Percentiles rank a stretch among this genome's conserved stretches.
Conservation (phyloP, 2,888 invertebrate species). For the Crepidodera aurea region DNA sequence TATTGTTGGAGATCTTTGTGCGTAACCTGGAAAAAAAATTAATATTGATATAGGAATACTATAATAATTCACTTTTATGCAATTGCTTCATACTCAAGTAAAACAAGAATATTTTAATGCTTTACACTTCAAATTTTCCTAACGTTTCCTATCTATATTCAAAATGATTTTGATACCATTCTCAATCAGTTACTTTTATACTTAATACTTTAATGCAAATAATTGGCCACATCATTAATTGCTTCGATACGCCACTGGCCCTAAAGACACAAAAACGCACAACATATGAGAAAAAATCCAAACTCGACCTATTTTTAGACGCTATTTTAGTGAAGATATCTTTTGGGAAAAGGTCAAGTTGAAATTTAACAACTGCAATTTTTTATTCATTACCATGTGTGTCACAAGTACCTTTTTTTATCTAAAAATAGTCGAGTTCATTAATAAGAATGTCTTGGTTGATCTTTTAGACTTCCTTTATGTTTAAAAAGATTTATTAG, state of each 20-base stretch:
- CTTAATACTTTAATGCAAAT: too few species aligned
- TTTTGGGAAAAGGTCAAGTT: background rate
- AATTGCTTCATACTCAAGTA: too few species aligned
- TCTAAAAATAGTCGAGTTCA: background rate
- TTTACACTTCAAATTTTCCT: too few species aligned
- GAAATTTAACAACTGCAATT: background rate
- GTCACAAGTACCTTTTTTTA: background rate
- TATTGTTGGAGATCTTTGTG: slow-evolving; percentile 85
- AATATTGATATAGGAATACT: too few species aligned
- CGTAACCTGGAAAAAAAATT: slow-evolving; percentile 60
- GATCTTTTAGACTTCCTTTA: background rate
- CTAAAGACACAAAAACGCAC: too few species aligned
- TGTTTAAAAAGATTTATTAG: background rate
- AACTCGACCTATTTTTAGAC: background rate
- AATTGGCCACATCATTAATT: too few species aligned
- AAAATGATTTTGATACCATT: too few species aligned
- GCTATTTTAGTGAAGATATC: background rate
- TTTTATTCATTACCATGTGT: background rate
- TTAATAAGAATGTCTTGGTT: background rate
- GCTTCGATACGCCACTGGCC: too few species aligned
- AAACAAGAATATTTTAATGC: too few species aligned
- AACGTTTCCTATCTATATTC: too few species aligned
- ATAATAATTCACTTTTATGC: background rate
- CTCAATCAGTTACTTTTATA: too few species aligned
- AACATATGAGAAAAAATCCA: too few species aligned